These are phyloP conservation scores for Neodiprion fabricii DNA, from an alignment of 1,140 invertebrate species.

Conservation along the genomic window DNA sequence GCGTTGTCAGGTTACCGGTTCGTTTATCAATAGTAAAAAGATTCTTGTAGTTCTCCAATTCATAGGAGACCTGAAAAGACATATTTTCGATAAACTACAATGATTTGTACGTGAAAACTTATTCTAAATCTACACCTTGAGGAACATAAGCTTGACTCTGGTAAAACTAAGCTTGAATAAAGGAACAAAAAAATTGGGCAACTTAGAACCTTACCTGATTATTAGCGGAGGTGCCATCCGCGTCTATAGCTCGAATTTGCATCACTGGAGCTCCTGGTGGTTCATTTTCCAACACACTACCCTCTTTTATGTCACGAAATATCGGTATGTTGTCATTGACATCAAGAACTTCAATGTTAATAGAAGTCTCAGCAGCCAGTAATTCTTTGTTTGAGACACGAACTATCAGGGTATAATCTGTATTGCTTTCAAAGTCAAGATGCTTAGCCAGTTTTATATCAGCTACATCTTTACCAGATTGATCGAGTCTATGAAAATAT, in stretches of 20 bases:
- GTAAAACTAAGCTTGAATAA: background rate
- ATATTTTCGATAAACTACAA: background rate
- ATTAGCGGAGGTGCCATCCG: constrained; percentile 81
- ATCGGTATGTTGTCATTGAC: constrained; percentile 89
- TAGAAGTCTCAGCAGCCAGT: constrained; percentile 76
- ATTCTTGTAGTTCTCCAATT: constrained; percentile 72
- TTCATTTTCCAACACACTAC: constrained; percentile 85
- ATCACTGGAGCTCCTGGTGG: constrained; percentile 80
- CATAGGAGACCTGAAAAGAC: constrained; percentile 69
- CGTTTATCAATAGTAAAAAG: constrained; percentile 78
- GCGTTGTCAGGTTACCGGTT: constrained; percentile 86
- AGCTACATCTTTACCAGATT: constrained; percentile 72
- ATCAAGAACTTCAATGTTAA: constrained; percentile 80
- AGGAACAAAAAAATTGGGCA: background rate
- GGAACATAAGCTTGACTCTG: background rate
- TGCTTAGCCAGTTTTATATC: constrained; percentile 74
- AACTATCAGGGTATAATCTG: constrained; percentile 82
- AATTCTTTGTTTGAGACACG: constrained; percentile 82
- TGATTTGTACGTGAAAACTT: background rate
- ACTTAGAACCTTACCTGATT: constrained; percentile 67
- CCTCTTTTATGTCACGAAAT: constrained; percentile 79
- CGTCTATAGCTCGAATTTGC: constrained; percentile 85
- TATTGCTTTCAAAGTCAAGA: constrained; percentile 84
- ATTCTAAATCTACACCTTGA: background rate
- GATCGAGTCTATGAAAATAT: constrained; percentile 55